Percentiles rank a stretch among this genome's conserved stretches.
Conservation (phyloP, 1,140 invertebrate genomes). For the Cotesia glomerata region DNA sequence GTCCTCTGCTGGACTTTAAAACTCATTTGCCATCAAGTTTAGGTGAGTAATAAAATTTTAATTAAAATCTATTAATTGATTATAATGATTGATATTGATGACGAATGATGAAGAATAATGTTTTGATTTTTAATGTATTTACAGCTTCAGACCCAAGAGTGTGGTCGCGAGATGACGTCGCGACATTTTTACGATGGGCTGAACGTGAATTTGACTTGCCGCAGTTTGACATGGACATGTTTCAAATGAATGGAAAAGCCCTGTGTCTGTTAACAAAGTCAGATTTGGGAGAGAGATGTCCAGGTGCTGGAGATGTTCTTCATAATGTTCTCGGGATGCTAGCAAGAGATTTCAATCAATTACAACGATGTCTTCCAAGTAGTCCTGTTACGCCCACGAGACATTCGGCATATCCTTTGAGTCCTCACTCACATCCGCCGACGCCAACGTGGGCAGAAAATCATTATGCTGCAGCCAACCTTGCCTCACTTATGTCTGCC, state of each 20-base stretch:
- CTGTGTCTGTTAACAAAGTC: conserved; percentile 87
- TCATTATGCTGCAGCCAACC: conserved; percentile 67
- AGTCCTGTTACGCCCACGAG: conserved; percentile 85
- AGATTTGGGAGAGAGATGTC: conserved; percentile 88
- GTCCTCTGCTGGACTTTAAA: conserved; percentile 82
- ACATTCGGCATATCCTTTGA: conserved; percentile 77
- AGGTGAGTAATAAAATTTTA: conserved; percentile 53
- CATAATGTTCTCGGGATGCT: conserved; percentile 92
- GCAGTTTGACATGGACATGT: conserved; percentile 89
- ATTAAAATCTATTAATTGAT: too few species aligned
- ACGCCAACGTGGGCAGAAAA: conserved; percentile 79
- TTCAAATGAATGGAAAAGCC: conserved; percentile 98
- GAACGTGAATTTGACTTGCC: conserved; percentile 92
- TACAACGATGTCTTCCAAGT: conserved; percentile 78
- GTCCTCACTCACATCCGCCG: conserved; percentile 78
- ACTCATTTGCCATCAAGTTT: conserved; percentile 80
- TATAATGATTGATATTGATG: background rate
- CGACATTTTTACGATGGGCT: conserved; percentile 88
- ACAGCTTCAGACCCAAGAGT: conserved; percentile 84
- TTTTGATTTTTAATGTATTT: background rate
- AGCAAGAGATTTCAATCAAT: conserved; percentile 77
- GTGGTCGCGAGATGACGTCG: conserved; percentile 91
- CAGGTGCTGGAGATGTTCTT: conserved; percentile 89
- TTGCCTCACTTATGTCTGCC: conserved; percentile 70
- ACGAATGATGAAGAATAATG: too few species aligned